phyloP scores from a whole-genome alignment of 2,888 invertebrate genomes.

The Idaea straminata region DNA sequence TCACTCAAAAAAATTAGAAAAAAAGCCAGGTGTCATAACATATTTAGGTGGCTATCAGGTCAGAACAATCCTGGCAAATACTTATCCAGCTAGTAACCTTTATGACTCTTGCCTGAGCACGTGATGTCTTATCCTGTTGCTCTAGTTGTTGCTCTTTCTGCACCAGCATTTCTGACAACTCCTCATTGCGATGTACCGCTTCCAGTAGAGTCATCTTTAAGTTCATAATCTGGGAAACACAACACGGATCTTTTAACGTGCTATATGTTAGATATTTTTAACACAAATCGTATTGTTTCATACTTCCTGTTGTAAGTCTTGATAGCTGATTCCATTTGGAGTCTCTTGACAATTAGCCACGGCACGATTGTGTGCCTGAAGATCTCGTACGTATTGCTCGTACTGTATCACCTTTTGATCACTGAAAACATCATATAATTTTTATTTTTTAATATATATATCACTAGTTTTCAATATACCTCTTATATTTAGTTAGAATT shows the following conservation, averaged over 20 bases:
- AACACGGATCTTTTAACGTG: background rate
- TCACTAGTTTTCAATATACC: background rate
- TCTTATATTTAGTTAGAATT: background rate
- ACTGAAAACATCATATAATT: constrained; percentile 33
- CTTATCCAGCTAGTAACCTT: constrained; percentile 61
- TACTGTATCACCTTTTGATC: constrained; percentile 73
- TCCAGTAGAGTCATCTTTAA: constrained; percentile 70
- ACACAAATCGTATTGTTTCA: background rate
- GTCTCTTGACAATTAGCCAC: constrained; percentile 49
- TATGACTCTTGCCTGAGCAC: constrained; percentile 81
- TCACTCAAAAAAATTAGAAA: constrained; percentile 18
- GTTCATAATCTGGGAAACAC: constrained; percentile 57
- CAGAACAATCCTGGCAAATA: background rate
- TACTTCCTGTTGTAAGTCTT: constrained; percentile 70
- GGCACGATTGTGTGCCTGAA: constrained; percentile 56
- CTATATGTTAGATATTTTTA: background rate
- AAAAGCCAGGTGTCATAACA: constrained; percentile 14
- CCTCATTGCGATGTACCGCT: constrained; percentile 66
- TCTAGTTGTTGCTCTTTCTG: constrained; percentile 81
- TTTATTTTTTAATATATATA: constrained; percentile 4
- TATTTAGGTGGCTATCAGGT: constrained; percentile 3
- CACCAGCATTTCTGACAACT: constrained; percentile 67
- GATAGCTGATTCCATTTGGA: constrained; percentile 51
- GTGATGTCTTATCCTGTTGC: constrained; percentile 80
- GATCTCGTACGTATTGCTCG: constrained; percentile 61